Evolutionary conservation across 2,797 vertebrate species (phyloP), one percentile per base, ranked within the genome.

Genomic region (Anguilla anguilla): DNA sequence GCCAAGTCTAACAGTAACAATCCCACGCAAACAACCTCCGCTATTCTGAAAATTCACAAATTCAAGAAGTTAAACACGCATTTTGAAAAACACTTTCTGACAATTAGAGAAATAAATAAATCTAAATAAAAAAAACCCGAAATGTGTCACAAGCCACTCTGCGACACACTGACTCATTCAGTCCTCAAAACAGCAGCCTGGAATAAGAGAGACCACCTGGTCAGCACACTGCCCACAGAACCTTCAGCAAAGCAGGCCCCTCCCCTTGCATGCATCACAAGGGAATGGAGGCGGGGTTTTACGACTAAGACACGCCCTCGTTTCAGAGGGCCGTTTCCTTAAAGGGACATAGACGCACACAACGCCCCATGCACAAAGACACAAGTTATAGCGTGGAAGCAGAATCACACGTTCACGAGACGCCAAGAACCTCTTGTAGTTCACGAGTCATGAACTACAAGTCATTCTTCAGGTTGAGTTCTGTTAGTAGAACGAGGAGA

Each of bases 301-400:
- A 91, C 89, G 88, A 86, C 92, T 84, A 94, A 91, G 59, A 88
- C 94, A 94, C 91, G 92, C 88, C 87, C 9, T 90, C 89, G 90
- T 95, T 94, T 95, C 90, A 94, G 90, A 91, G 92, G 92, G 87
- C 91, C 92, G 87, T 92, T 91, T 92, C 91, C 93, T 87, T 92
- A 92, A 94, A 95, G 93, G 92, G 88, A 92, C 91, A 92, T 93
- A 93, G 43, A 94, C 91, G 92, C 90, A 94, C 93, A 88, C 94
- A 91, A 95, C 92, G 92, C 95, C 92, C 95, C 91, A 93, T 91
- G 4, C 17, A 94, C 92, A 94, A n/a, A 88, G 46, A 59, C 43
- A 72, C 91, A 93, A 92, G 94, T 35, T 93, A 94, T 91, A 93
- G 53, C 93, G 43, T 0, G 88, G 92, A 91, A 94, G 93, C 95